Base-by-base conservation (phyloP, 92 coral and sea anemone species). In the Parazoanthus atlanticus region DNA sequence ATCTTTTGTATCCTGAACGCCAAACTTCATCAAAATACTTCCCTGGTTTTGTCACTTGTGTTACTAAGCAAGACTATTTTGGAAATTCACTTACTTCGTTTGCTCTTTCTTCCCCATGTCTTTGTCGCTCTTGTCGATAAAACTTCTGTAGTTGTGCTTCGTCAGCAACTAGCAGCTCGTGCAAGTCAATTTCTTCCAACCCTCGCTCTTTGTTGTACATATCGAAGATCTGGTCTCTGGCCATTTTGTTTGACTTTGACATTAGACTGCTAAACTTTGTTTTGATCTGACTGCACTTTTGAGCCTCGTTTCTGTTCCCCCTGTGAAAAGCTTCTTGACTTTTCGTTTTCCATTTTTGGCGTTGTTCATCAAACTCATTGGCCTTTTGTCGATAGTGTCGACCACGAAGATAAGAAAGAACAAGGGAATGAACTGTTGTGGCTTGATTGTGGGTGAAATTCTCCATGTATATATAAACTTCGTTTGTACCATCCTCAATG, bases 161-260 rank as follows among this genome's bases (percentile, higher is more conserved):
- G 77, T 90, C 90, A 25, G 93, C 93, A 86, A 90, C 90, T 47
- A 81, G 84, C 70, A 90, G 75, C 77, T 76, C 93, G 69, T 90
- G 93, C 58, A 90, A 77, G 74, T 90, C 90, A 23, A 90, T 89
- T 36, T 86, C 93, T 26, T 67, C 71, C 29, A 74, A 81, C 32
- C 78, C 84, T 28, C 93, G 88, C 1, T 33, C 28, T 69, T 25
- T 41, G 81, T 90, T 90, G 88, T 81, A 86, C 43, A 87, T 81
- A 17, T 30, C 64, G 34, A 81, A 90, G 29, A 90, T 80, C 33
- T 41, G 40, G 3, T 90, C 90, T n/a, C 90, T 86, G 19, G 90
- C 93, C 66, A 81, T 64, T 25, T 61, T 78, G 69, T 90, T 90
- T 74, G 85, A 90, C 13, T n/a, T 65, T 9, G 88, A 86, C 88